Evolutionary conservation across 2,888 invertebrate genomes (phyloP), one percentile per base, ranked within the genome.

Genomic region (Sturmia bella): DNA sequence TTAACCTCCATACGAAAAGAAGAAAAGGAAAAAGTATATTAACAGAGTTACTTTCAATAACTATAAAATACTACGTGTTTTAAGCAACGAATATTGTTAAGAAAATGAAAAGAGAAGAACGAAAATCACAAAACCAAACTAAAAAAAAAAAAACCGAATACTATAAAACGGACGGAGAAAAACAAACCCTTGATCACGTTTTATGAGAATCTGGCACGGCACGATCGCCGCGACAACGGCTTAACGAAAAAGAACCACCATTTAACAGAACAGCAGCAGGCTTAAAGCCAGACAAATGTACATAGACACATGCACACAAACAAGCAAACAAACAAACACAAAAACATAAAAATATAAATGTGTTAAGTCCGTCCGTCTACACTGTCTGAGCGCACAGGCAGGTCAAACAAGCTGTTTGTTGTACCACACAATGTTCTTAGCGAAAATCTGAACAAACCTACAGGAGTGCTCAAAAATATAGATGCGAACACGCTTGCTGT

Each of bases 161-260:
- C n/a, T n/a, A n/a, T n/a, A n/a, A n/a, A n/a, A n/a, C n/a, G n/a
- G 13, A 32, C 32, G 9, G 17, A 57, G 15, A 66, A 78, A 63
- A 77, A 78, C 70, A 79, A 79, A 66, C 78, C 75, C 73, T 69
- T 75, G 83, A 84, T 82, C 85, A 85, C 85, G 85, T 85, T 82
- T 78, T 70, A 69, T 66, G 73, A 63, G 73, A 80, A 79, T 70
- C 72, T 63, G 72, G 75, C 72, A 76, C 50, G 76, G 77, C 78
- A 78, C 48, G 79, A 82, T 70, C 77, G 66, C 24, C 15, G 45
- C 37, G 63, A 68, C 80, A 74, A 61, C 72, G 68, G 66, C 76
- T 68, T 72, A 80, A 32, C 32, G 32, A 32, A 66, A 15, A 52
- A 61, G 37, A 66, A 37, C n/a, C n/a, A 73, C 52, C 45, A 39